Conservation (phyloP, 1,140 invertebrate genomes). For the Tetramorium parvispinum region DNA sequence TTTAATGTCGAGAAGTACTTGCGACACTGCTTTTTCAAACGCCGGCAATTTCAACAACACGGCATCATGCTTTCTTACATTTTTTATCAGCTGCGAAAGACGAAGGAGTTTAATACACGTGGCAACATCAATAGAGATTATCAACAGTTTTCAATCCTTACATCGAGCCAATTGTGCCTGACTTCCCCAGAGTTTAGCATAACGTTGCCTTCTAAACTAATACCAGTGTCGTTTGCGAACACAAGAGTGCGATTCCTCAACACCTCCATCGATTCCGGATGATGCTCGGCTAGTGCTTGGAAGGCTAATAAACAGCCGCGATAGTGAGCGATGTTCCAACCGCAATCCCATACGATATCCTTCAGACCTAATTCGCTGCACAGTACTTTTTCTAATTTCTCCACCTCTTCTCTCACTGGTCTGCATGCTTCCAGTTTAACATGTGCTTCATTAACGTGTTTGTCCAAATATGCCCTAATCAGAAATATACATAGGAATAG, state of each 20-base stretch:
- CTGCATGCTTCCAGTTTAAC: constrained; percentile 87
- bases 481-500: constrained; percentile 48
- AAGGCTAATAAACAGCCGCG: constrained; percentile 93
- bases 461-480: constrained; percentile 88
- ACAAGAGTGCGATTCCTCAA: constrained; percentile 91
- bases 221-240: constrained; percentile 95
- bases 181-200: constrained; percentile 96
- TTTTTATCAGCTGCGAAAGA: constrained; percentile 91
- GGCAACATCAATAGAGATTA: constrained; percentile 7
- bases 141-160: constrained; percentile 84
- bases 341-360: constrained; percentile 91
- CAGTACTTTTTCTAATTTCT: constrained; percentile 87
- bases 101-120: background rate
- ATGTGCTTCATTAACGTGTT: constrained; percentile 88
- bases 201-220: constrained; percentile 94
- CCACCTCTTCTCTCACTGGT: constrained; percentile 89
- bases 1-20: constrained; percentile 92
- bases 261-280: constrained; percentile 89
- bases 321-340: constrained; percentile 95
- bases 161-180: constrained; percentile 95
- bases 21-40: constrained; percentile 94
- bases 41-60: constrained; percentile 91
- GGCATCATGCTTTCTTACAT: constrained; percentile 91
- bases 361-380: constrained; percentile 86
- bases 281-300: constrained; percentile 89